Evolutionary conservation across 35 echinoderm and acorn worm genomes (phyloP).

Genomic region (Ophiothrix spiculata): DNA sequence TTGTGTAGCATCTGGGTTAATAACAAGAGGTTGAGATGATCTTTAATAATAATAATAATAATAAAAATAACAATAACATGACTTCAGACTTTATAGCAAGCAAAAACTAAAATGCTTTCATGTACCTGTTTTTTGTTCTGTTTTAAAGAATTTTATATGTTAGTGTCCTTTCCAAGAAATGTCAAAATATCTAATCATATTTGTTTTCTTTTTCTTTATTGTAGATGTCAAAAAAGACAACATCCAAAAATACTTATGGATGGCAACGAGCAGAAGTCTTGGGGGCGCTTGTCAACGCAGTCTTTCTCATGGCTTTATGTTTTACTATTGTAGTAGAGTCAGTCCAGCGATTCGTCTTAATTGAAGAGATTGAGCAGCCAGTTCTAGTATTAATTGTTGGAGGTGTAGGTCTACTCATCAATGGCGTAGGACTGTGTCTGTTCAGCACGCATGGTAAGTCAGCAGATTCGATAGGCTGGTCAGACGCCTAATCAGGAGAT

Average conservation of each 20-base stretch:
- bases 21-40: too few relatives aligned
- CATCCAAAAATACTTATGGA: slow-evolving; percentile 76
- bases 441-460: slow-evolving; percentile 90
- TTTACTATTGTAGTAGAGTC: slow-evolving; percentile 94
- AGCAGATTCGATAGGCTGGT: too few relatives aligned
- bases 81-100: too few relatives aligned
- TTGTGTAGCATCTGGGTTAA: too few relatives aligned
- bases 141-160: too few relatives aligned
- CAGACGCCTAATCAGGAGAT: too few relatives aligned
- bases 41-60: too few relatives aligned
- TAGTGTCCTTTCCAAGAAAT: too few relatives aligned
- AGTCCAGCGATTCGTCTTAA: slow-evolving; percentile 53
- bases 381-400: slow-evolving; percentile 77
- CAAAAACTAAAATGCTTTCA: too few relatives aligned
- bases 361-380: slow-evolving; percentile 69
- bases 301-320: slow-evolving; percentile 88
- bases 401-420: slow-evolving; percentile 63
- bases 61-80: too few relatives aligned
- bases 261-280: slow-evolving; percentile 93
- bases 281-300: slow-evolving; percentile 85
- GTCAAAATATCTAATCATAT: too few relatives aligned
- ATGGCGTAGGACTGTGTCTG: slow-evolving; percentile 65
- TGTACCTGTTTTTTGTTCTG: too few relatives aligned
- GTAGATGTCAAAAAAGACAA: slow-evolving; percentile 45
- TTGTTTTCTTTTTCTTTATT: neutral